phyloP scores from a whole-genome alignment of 2,113 vertebrate species.

The Mastomys coucha region DNA sequence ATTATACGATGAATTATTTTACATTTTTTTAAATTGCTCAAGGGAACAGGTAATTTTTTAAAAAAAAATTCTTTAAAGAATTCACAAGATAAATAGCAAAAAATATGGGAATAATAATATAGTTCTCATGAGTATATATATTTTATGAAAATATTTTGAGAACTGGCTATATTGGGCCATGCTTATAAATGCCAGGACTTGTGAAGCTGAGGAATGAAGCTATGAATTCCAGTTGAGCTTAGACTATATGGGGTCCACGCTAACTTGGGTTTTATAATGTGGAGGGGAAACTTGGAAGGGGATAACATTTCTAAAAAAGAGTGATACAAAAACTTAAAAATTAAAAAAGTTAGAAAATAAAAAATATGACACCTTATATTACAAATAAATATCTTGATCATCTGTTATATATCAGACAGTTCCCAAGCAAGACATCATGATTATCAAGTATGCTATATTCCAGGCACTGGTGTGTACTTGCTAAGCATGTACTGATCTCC shows the following conservation, averaged over 20 bases:
- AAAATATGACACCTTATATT: background rate
- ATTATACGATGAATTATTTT: background rate
- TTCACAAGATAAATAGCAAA: background rate
- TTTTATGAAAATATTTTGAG: conserved; percentile 33
- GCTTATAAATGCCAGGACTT: background rate
- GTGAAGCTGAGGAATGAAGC: background rate
- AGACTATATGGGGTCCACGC: no score
- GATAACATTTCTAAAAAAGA: no score
- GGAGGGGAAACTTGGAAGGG: no score
- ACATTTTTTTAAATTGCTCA: background rate
- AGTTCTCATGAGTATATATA: background rate
- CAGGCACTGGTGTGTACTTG: background rate
- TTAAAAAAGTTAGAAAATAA: no score
- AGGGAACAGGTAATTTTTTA: background rate
- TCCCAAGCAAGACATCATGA: background rate
- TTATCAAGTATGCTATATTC: background rate
- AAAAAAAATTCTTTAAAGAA: background rate
- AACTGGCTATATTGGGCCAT: background rate
- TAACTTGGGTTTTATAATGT: background rate
- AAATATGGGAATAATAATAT: background rate
- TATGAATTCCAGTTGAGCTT: background rate
- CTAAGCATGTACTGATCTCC: background rate
- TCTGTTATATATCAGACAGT: background rate
- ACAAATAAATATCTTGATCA: conserved; percentile 7
- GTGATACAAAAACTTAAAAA: no score